Base-by-base conservation (phyloP, 2,797 vertebrate genomes). In the Emys orbicularis region DNA sequence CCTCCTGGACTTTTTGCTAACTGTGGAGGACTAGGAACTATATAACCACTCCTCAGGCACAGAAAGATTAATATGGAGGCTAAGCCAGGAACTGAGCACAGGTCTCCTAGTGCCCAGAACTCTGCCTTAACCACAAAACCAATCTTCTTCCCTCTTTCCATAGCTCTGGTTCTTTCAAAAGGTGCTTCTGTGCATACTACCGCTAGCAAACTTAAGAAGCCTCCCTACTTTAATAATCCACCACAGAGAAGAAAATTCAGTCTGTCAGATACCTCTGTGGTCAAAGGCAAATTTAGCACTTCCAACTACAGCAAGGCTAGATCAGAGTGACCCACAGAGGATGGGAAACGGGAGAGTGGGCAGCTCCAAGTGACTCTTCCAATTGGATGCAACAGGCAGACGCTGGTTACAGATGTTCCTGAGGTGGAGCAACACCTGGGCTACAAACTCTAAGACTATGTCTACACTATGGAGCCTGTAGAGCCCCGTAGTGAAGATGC, bases 71-170 rank as follows among this genome's bases (percentile, higher is more conserved):
- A 49, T 12, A n/a, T 5, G 16, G 87, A 59, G 74, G 44, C 47
- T 86, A 53, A 1, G 0, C 4, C 54, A 88, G 41, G 34, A 47
- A 15, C 11, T 41, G 31, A 6, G 86, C 44, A 2, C 61, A 80
- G 31, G 0, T 50, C 27, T 80, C 83, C 34, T 23, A 21, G 10
- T n/a, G 61, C 61, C 65, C 53, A 50, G 74, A 23, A 6, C 72
- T 49, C 12, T 9, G 1, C 19, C 13, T 29, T 49, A 80, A 82
- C 59, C 1, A 0, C 0, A 1, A 29, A 19, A n/a, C 11, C 31
- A 84, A 0, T 41, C 25, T 3, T 80, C 25, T 16, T 18, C 23
- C 37, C 37, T 41, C 7, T 54, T 29, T 54, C 80, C 31, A 27
- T 19, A 68, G 8, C 3, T 1, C 76, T 34, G 53, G 8, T 12